These are phyloP conservation scores for Belgica antarctica DNA, from an alignment of 2,888 invertebrate genomes.

Conservation along the genomic window DNA sequence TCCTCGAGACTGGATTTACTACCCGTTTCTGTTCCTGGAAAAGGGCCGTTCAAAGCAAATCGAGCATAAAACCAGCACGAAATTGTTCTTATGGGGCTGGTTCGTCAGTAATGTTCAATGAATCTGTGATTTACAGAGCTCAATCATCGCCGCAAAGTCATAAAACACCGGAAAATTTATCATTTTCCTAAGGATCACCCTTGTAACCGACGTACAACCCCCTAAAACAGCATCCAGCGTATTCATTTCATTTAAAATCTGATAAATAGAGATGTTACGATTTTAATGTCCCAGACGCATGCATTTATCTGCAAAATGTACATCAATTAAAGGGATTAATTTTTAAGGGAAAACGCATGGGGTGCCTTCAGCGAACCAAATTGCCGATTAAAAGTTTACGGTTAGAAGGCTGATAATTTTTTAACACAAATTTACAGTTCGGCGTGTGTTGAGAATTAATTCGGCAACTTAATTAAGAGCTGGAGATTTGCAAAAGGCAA, in stretches of 20 bases:
- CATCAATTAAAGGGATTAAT: constrained; percentile 39
- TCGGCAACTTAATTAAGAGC: neutral
- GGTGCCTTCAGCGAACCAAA: constrained; percentile 20
- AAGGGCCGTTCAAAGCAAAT: neutral
- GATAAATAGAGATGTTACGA: constrained; percentile 21
- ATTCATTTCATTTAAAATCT: neutral
- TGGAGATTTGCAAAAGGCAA: constrained; percentile 1
- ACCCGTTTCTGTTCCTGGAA: neutral
- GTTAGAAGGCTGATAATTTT: neutral
- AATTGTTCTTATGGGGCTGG: neutral
- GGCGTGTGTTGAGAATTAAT: constrained; percentile 12
- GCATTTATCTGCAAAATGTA: constrained; percentile 23
- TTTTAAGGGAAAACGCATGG: constrained; percentile 27
- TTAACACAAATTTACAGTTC: no score
- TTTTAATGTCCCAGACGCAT: constrained; percentile 2
- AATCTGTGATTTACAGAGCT: no score
- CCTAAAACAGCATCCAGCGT: neutral
- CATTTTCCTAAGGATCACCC: no score
- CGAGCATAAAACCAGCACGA: neutral
- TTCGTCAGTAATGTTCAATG: no score
- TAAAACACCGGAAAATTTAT: no score
- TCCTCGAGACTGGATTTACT: constrained; percentile 16
- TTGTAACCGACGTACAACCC: neutral
- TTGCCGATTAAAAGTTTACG: constrained; percentile 28
- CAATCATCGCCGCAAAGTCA: no score